Evolutionary conservation across 2,888 invertebrate species (phyloP), one percentile per base, ranked within the genome.

Genomic region (Chrysomela aeneicollis): DNA sequence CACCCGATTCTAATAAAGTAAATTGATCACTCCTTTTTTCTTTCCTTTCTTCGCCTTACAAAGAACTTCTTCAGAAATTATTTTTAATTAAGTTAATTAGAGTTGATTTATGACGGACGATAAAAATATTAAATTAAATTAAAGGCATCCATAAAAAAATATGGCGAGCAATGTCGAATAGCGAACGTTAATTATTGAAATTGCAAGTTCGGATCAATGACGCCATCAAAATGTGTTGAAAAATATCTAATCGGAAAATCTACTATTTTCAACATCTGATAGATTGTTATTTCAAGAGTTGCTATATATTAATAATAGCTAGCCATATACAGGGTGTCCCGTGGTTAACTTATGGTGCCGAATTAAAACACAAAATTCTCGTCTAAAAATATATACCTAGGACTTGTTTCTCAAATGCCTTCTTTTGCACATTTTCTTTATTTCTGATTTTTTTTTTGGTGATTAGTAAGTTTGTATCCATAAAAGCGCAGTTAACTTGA

Each of bases 41-140:
- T 76, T 77, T 75, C 73, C 73, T 77, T 76, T 78, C 72, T 74
- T 72, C 75, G 71, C 74, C 75, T 74, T 73, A 75, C 77, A 75
- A 78, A 76, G 77, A 76, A 77, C 75, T 78, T 77, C 74, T 81
- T 78, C 77, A 76, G 54, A 81, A 82, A 82, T 82, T 81, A 81
- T 81, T 82, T 83, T 82, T 80, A 80, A 79, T 79, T 79, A 79
- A 79, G 71, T 78, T 78, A 79, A 82, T 82, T 82, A 79, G 79
- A 77, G 79, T 78, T 81, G 81, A 82, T 82, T 82, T 81, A 82
- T 82, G 78, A 79, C 77, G 76, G 70, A 73, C 77, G 80, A 80
- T 81, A 81, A 81, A 82, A 83, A 83, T 82, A 82, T 81, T 80
- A 81, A 82, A 82, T 82, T 80, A 80, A 82, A 81, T 80, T 79